Conservation (phyloP, 1,140 invertebrate genomes). For the Pristionchus pacificus region DNA sequence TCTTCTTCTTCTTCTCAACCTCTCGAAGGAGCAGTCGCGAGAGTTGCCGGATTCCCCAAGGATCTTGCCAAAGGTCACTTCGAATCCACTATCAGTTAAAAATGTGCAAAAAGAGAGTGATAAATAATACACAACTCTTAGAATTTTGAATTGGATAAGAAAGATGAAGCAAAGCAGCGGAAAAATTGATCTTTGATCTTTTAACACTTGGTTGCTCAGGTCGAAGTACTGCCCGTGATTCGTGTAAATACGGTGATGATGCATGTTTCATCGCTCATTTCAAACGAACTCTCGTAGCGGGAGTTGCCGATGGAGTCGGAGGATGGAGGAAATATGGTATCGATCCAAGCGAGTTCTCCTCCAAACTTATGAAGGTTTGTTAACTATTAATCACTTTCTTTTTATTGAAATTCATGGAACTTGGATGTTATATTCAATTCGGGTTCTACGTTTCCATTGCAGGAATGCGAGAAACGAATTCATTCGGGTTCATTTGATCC, state of each 20-base stretch:
- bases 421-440: no score
- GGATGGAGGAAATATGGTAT: slow-evolving; percentile 96
- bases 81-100: background rate
- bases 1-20: slow-evolving; percentile 4
- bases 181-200: no score
- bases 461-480: slow-evolving; percentile 83
- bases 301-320: slow-evolving; percentile 94
- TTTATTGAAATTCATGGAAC: no score
- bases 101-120: no score
- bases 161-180: no score
- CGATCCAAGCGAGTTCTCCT: slow-evolving; percentile 89
- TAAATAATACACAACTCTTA: no score
- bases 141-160: no score
- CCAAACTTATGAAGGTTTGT: slow-evolving; percentile 77
- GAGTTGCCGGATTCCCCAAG: slow-evolving; percentile 31
- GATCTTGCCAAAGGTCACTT: slow-evolving; percentile 1
- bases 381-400: no score
- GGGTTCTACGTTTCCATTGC: no score
- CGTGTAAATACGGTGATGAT: slow-evolving; percentile 90
- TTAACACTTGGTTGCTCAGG: slow-evolving; percentile 12
- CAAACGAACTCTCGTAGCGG: slow-evolving; percentile 81
- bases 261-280: slow-evolving; percentile 86
- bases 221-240: slow-evolving; percentile 70
- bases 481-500: slow-evolving; percentile 75
- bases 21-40: slow-evolving; percentile 16